Conservation (phyloP, 2,797 vertebrate genomes). For the Danio kyathit region DNA sequence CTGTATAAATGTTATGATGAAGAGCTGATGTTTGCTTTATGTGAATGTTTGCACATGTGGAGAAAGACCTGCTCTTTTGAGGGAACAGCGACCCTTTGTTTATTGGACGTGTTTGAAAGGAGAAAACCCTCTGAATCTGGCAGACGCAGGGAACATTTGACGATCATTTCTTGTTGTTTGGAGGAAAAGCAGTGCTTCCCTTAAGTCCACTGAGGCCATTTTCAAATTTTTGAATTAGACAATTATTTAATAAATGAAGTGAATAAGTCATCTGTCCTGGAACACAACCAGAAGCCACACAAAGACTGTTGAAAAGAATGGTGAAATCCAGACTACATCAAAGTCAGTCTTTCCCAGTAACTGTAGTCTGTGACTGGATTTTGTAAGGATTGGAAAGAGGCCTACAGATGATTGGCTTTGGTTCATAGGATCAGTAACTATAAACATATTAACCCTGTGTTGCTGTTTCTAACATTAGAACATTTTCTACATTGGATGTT, state of each 20-base stretch:
- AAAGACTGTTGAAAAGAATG: no score
- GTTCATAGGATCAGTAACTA: no score
- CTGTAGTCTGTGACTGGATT: neutral
- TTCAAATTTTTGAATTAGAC: neutral
- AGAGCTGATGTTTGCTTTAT: constrained; percentile 66
- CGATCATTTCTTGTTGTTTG: constrained; percentile 34
- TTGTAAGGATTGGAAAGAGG: neutral
- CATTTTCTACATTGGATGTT: neutral
- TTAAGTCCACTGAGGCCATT: neutral
- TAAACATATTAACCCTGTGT: neutral
- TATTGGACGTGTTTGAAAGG: constrained; percentile 72
- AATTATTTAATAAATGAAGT: neutral
- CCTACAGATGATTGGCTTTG: no score
- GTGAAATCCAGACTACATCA: neutral
- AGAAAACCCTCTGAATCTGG: constrained; percentile 47
- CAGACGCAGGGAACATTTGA: constrained; percentile 40
- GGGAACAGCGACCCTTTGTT: constrained; percentile 64
- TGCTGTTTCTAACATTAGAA: neutral
- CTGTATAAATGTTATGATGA: constrained; percentile 72
- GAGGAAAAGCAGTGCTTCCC: neutral
- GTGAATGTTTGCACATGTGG: constrained; percentile 73
- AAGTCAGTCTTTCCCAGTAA: neutral
- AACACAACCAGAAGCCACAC: neutral
- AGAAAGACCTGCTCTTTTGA: constrained; percentile 63
- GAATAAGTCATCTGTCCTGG: neutral